Percentiles rank a stretch among this genome's conserved stretches.
These are phyloP conservation scores for Heteropelma amictum DNA, from an alignment of 2,888 invertebrate genomes.

Conservation along the genomic window DNA sequence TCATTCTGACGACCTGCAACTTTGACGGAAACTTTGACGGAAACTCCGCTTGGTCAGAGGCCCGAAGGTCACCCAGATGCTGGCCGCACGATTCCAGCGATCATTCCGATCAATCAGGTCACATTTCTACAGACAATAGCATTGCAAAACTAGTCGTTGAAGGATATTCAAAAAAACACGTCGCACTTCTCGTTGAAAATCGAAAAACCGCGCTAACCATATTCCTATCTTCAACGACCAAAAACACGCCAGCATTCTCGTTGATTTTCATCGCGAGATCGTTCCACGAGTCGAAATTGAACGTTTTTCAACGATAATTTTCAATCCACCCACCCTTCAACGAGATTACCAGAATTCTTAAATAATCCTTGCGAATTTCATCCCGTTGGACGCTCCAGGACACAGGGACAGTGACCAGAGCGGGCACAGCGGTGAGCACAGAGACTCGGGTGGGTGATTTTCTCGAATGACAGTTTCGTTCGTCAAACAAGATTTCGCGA, in stretches of 20 bases:
- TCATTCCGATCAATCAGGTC: slow-evolving; percentile 74
- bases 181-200: too few relatives aligned
- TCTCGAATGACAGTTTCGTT: neutral
- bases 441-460: slow-evolving; percentile 71
- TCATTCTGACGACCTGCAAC: slow-evolving; percentile 75
- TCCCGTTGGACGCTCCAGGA: slow-evolving; percentile 26
- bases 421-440: slow-evolving; percentile 72
- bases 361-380: neutral
- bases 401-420: slow-evolving; percentile 75
- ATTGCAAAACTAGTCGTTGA: too few relatives aligned
- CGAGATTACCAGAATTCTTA: neutral
- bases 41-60: slow-evolving; percentile 72
- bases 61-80: slow-evolving; percentile 67
- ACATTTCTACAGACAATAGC: too few relatives aligned
- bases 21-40: slow-evolving; percentile 72
- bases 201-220: too few relatives aligned
- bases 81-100: slow-evolving; percentile 75
- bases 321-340: neutral
- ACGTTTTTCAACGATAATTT: neutral
- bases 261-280: too few relatives aligned
- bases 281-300: too few relatives aligned
- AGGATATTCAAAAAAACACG: too few relatives aligned
- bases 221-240: too few relatives aligned
- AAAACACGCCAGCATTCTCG: too few relatives aligned
- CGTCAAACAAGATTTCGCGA: too few relatives aligned